Base-by-base conservation (phyloP, 2,888 invertebrate species). In the Sphinx pinastri region DNA sequence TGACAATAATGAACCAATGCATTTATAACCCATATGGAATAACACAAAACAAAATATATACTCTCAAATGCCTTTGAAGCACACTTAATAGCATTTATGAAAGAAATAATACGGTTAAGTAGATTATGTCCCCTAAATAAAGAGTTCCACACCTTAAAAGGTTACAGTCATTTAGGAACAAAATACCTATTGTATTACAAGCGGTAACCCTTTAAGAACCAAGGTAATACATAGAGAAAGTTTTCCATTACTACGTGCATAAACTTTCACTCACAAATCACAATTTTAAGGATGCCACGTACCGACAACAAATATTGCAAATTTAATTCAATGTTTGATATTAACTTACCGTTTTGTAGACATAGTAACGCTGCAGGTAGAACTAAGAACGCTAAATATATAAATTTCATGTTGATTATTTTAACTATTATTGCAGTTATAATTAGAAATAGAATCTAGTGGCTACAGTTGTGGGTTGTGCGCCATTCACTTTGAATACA, bases 361-460 rank as follows among this genome's bases (percentile, higher is more conserved):
- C 96, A 96, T 78, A 96, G 95, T 77, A 97, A 95, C 63, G 96
- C 94, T 51, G 96, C 95, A 79, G 97, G 97, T 75, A 97, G 90
- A 79, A 96, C 95, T 81, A 97, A 83, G 70, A 97, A 84, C 69
- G 88, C 83, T 80, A 97, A 88, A 86, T 96, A 95, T 81, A 96
- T 92, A 81, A 95, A 94, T 91, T 95, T 97, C 97, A 97, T 97
- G 88, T 89, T 95, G 78, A 83, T 77, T 79, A 78, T 77, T n/a
- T 75, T 77, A 72, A 77, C 70, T 77, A 79, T 78, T 78, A 78
- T 72, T 77, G 75, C 77, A 77, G 76, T 78, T 78, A 74, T 76
- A 81, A 81, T 76, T 76, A 75, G 71, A 77, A 60, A 80, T 84
- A 81, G 85, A 82, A 77, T 75, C 76, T 80, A 77, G 81, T 80